Evolutionary conservation across 2,113 vertebrate genomes (phyloP).

Genomic region (Osmerus mordax): DNA sequence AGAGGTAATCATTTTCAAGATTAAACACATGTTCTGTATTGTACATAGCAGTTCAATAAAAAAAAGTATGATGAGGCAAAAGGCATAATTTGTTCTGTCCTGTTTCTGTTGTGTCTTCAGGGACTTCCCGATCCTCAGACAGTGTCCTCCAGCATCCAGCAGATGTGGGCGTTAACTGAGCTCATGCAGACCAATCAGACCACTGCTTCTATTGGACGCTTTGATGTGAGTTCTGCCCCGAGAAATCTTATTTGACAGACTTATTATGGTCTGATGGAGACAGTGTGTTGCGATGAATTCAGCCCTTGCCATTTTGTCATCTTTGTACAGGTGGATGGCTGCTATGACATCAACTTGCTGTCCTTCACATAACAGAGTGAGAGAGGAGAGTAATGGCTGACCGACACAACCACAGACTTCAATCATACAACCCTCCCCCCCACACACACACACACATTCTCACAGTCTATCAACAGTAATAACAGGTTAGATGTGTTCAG

Average conservation of each 20-base stretch:
- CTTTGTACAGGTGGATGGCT: slow-evolving; percentile 87
- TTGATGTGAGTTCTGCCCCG: slow-evolving; percentile 81
- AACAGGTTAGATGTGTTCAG: too few species aligned
- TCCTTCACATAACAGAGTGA: slow-evolving; percentile 76
- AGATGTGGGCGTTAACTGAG: slow-evolving; percentile 96
- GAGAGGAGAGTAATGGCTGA: neutral
- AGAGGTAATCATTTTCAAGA: slow-evolving; percentile 69
- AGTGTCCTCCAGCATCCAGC: slow-evolving; percentile 90
- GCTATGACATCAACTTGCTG: slow-evolving; percentile 89
- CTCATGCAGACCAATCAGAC: slow-evolving; percentile 88
- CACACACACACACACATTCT: neutral
- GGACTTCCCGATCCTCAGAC: slow-evolving; percentile 83
- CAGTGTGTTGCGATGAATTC: too few species aligned
- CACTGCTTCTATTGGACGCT: slow-evolving; percentile 84
- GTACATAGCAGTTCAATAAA: too few species aligned
- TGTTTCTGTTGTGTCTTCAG: slow-evolving; percentile 52
- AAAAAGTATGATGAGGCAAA: neutral
- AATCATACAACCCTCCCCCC: neutral
- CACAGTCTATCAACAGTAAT: too few species aligned
- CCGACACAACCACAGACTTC: neutral
- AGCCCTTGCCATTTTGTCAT: neutral
- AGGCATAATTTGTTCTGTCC: neutral
- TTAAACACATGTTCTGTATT: too few species aligned
- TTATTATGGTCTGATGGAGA: too few species aligned
- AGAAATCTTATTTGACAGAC: neutral